Conservation (phyloP, 2,888 invertebrate species). For the Nomada fabriciana region DNA sequence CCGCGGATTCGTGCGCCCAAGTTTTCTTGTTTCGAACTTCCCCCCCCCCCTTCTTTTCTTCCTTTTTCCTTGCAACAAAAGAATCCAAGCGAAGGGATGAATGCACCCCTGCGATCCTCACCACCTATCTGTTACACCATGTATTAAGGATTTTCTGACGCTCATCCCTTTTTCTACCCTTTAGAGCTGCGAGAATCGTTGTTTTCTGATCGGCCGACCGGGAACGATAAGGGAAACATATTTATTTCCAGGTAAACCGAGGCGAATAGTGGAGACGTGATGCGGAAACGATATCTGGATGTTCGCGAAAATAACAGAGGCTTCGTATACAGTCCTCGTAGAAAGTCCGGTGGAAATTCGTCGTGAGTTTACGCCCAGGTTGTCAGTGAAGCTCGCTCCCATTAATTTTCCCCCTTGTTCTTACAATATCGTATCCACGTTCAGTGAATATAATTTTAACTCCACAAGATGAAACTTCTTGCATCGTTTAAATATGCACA, state of each 20-base stretch:
- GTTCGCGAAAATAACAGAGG: slow-evolving; percentile 76
- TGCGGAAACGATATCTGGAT: slow-evolving; percentile 81
- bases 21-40: neutral
- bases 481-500: no score
- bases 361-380: neutral
- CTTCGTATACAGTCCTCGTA: slow-evolving; percentile 74
- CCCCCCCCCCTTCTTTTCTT: neutral
- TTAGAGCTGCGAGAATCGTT: slow-evolving; percentile 59
- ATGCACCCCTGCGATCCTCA: no score
- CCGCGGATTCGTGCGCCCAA: neutral
- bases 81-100: neutral
- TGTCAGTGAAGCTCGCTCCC: no score
- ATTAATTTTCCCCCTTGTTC: no score
- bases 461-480: no score
- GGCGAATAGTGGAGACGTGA: slow-evolving; percentile 82
- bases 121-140: slow-evolving; percentile 1
- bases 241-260: slow-evolving; percentile 82
- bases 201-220: slow-evolving; percentile 65
- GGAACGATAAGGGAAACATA: slow-evolving; percentile 74
- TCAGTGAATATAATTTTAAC: no score
- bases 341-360: slow-evolving; percentile 52
- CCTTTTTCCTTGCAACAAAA: neutral
- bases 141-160: slow-evolving; percentile 35
- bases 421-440: no score
- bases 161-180: slow-evolving; percentile 5